phyloP scores from a whole-genome alignment of 1,140 invertebrate genomes.

The Wasmannia auropunctata region DNA sequence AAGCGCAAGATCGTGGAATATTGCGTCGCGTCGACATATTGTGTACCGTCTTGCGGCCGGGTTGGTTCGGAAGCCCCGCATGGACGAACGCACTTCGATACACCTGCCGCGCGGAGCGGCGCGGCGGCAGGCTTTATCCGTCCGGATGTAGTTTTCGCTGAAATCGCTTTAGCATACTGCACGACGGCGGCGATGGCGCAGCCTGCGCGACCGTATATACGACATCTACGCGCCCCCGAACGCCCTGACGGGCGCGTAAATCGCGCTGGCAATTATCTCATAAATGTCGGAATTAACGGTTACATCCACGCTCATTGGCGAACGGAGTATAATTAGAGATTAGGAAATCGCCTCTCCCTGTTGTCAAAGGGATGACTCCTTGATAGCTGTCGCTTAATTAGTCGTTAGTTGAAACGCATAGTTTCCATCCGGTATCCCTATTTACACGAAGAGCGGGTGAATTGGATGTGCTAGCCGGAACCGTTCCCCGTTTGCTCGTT shows the following conservation, averaged over 20 bases:
- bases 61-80: slow-evolving; percentile 50
- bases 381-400: slow-evolving; percentile 48
- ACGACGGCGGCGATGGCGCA: slow-evolving; percentile 13
- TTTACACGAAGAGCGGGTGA: slow-evolving; percentile 9
- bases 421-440: neutral
- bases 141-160: slow-evolving; percentile 54
- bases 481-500: slow-evolving; percentile 29
- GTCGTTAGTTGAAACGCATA: slow-evolving; percentile 17
- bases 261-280: neutral
- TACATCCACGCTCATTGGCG: neutral
- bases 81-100: slow-evolving; percentile 68
- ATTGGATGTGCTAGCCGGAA: slow-evolving; percentile 2
- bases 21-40: slow-evolving; percentile 34
- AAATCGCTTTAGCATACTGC: slow-evolving; percentile 44
- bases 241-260: slow-evolving; percentile 23
- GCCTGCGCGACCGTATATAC: neutral
- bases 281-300: slow-evolving; percentile 13
- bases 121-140: slow-evolving; percentile 38
- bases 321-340: slow-evolving; percentile 43
- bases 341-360: slow-evolving; percentile 9
- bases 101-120: no score
- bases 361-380: slow-evolving; percentile 28
- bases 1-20: slow-evolving; percentile 53
- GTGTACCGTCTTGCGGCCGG: slow-evolving; percentile 55
- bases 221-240: neutral